Evolutionary conservation across 2,888 invertebrate genomes (phyloP), one percentile per base, ranked within the genome.

Genomic region (Ditylenchus weischeri): DNA sequence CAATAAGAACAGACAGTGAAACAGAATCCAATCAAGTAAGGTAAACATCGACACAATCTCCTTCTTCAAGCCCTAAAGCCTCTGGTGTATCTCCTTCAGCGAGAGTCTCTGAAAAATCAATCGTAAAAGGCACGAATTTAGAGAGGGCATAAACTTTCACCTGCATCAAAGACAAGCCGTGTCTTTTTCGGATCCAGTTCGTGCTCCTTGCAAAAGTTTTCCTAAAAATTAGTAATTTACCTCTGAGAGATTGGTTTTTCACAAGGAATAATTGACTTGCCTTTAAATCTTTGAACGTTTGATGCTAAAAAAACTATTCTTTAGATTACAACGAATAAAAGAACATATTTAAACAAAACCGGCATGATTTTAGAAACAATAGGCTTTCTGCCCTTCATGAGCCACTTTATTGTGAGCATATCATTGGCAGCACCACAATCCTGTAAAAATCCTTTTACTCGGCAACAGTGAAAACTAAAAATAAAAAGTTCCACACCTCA

Each of bases 11-110:
- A 43, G 43, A 29, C 29, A 29, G 29, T 29, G 29, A 2, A 29
- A 29, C 29, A 29, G 8, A 43, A 6, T 43, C 43, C 43, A 1
- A 8, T 29, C 43, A 43, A 43, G 11, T 43, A 43, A 62, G 7
- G 18, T 68, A 67, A 29, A 68, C 65, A 50, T 68, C 68, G 49
- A 68, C 67, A 35, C 68, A 68, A 58, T 68, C 68, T 36, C 65
- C 68, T 19, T 65, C 49, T 48, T 68, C 68, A 29, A 68, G 29
- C 11, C 57, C 68, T 29, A 65, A 35, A 7, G 38, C 49, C 13
- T 59, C 47, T 21, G 68, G 60, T 21, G 64, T 65, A 58, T 64
- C 64, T 8, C 49, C 29, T 18, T 66, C 68, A n/a, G 23, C 58
- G 36, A 68, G 18, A n/a, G n/a, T 23, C 13, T 65, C 65, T 58